Base-by-base conservation (phyloP, 2,113 vertebrate species). In the Spea bombifrons region DNA sequence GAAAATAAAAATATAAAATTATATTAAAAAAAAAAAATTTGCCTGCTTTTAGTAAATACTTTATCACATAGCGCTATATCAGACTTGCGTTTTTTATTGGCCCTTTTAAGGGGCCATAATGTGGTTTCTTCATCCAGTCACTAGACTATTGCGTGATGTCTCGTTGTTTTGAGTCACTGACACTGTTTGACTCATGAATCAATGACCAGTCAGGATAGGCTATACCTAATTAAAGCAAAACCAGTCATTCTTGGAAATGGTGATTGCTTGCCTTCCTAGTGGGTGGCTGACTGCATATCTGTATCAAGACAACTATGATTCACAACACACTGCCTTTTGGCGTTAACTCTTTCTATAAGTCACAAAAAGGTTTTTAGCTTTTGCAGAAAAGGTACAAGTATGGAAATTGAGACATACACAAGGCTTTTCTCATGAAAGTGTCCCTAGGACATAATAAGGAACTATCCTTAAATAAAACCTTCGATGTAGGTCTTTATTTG, bases 101-200 rank as follows among this genome's bases (percentile, higher is more conserved):
- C n/a, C n/a, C n/a, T n/a, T n/a, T n/a, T n/a, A n/a, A n/a, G n/a
- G n/a, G n/a, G n/a, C 30, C 2, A 30, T 30, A 30, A 30, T 2
- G 30, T 30, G 30, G 30, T 30, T 72, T 72, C 67, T 44, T 61
- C 64, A 66, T 44, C 30, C 63, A 73, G 64, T 16, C 71, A 67
- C 49, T 43, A 79, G 71, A 73, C 63, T 17, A 73, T 79, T 79
- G 70, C 61, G 77, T 73, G 44, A 79, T 79, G 77, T 79, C 77
- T 79, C 73, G 70, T 73, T 79, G 61, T 48, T 64, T 73, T 72
- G 49, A 79, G 70, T 79, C 77, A 73, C 65, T 78, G 76, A 72
- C 59, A 53, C 57, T 66, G 77, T 65, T 16, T 79, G 70, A 79
- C 77, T 79, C 70, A 59, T 43, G 44, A 73, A 79, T 67, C 43